A percentile compares a stretch with the other conserved stretches of the same genome.
These are phyloP conservation scores for Asobara japonica DNA, from an alignment of 1,140 invertebrate species.

Conservation along the genomic window DNA sequence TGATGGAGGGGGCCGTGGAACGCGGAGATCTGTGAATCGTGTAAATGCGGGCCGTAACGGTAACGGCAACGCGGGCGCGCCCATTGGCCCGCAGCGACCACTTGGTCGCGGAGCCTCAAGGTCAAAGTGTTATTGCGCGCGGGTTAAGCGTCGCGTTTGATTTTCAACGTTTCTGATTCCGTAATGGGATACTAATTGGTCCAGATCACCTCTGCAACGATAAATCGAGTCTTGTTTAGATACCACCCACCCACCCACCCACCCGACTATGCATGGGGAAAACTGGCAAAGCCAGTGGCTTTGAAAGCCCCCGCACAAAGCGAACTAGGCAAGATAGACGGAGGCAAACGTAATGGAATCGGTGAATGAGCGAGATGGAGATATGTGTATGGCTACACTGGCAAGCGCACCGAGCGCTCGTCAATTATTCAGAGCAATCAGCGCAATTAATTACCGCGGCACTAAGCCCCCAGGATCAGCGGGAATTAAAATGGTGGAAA, in stretches of 20 bases:
- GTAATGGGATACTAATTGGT: slow-evolving; percentile 15
- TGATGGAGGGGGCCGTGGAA: too few relatives aligned
- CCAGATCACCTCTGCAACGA: slow-evolving; percentile 5
- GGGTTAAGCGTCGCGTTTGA: neutral
- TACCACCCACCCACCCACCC: neutral
- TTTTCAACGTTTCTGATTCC: slow-evolving; percentile 10
- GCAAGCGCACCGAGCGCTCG: slow-evolving; percentile 50
- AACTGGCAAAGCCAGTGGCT: slow-evolving; percentile 31
- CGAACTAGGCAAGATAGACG: slow-evolving; percentile 17
- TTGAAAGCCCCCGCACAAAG: slow-evolving; percentile 19
- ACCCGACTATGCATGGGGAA: slow-evolving; percentile 4
- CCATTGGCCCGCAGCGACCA: too few relatives aligned
- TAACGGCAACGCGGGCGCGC: too few relatives aligned
- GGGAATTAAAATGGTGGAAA: slow-evolving; percentile 11
- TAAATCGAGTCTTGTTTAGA: neutral
- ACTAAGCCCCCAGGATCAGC: slow-evolving; percentile 51
- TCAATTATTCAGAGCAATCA: slow-evolving; percentile 67
- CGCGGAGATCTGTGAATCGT: too few relatives aligned
- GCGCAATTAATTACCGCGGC: slow-evolving; percentile 66
- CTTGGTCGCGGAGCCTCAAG: too few relatives aligned
- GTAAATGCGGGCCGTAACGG: too few relatives aligned
- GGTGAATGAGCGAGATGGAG: slow-evolving; percentile 37
- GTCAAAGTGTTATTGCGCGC: too few relatives aligned
- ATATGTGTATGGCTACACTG: neutral
- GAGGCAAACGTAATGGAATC: neutral